Percentiles rank a stretch among this genome's conserved stretches.
These are phyloP conservation scores for Chloropsis cyanopogon DNA, from an alignment of 2,113 vertebrate species.

Conservation along the genomic window DNA sequence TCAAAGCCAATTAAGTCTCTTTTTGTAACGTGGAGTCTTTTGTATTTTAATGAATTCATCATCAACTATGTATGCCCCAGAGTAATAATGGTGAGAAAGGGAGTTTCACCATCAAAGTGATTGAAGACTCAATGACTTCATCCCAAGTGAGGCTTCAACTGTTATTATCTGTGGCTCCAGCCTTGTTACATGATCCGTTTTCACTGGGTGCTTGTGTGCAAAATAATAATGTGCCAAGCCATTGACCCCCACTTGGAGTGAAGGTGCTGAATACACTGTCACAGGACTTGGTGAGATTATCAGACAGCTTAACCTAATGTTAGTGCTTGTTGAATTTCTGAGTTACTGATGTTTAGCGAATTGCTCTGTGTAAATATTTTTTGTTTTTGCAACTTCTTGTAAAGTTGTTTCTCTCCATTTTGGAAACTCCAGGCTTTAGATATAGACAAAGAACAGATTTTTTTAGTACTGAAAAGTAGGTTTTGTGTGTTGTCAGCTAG, in stretches of 20 bases:
- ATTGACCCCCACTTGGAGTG: neutral
- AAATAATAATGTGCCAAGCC: neutral
- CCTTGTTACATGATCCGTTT: neutral
- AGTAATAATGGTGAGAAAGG: neutral
- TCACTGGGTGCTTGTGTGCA: neutral
- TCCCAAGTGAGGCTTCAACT: neutral
- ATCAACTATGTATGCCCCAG: neutral
- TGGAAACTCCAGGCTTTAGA: neutral
- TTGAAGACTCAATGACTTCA: neutral
- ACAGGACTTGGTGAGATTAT: neutral
- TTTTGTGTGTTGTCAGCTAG: neutral
- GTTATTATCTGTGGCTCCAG: neutral
- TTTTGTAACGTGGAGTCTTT: neutral
- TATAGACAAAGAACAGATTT: neutral
- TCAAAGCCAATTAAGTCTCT: neutral
- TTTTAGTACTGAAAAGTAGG: neutral
- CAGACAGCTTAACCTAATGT: neutral
- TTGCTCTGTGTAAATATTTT: neutral
- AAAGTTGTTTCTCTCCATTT: neutral
- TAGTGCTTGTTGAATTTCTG: neutral
- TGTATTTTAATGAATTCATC: conserved; percentile 19
- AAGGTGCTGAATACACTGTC: neutral
- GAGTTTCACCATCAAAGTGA: neutral
- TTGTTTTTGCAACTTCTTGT: neutral
- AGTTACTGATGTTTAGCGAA: neutral